Conservation (phyloP, 2,113 vertebrate species). For the Chaenogobius annularis region DNA sequence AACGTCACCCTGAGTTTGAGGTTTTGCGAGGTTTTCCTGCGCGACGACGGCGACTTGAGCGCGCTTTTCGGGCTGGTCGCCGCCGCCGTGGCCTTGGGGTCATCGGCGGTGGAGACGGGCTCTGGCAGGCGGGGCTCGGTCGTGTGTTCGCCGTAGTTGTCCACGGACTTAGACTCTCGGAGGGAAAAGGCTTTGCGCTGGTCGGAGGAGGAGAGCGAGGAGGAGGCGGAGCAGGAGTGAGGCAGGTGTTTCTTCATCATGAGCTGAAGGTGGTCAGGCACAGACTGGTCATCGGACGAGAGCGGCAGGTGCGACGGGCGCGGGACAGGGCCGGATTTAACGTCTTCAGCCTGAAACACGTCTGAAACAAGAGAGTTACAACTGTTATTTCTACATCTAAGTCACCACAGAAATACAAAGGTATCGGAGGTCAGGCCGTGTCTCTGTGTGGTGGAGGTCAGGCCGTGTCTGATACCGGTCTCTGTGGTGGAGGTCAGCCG, state of each 20-base stretch:
- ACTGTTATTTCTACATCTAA: too few relatives aligned
- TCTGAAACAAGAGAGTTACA: slow-evolving; percentile 69
- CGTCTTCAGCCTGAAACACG: slow-evolving; percentile 84
- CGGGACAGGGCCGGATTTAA: slow-evolving; percentile 62
- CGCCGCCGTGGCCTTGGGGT: slow-evolving; percentile 75
- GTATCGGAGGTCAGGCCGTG: too few relatives aligned
- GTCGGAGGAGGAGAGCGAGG: slow-evolving; percentile 64
- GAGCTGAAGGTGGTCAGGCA: slow-evolving; percentile 77
- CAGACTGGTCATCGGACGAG: slow-evolving; percentile 78
- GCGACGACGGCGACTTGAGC: slow-evolving; percentile 95
- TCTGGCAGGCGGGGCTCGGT: slow-evolving; percentile 76
- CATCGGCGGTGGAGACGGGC: slow-evolving; percentile 60
- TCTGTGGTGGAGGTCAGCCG: too few relatives aligned
- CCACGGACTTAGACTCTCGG: slow-evolving; percentile 83
- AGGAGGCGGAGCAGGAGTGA: neutral
- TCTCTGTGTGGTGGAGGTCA: too few relatives aligned
- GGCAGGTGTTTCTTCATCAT: slow-evolving; percentile 84
- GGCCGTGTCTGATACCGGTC: too few relatives aligned
- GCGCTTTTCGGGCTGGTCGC: slow-evolving; percentile 96
- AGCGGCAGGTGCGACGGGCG: slow-evolving; percentile 85
- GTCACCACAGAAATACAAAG: too few relatives aligned
- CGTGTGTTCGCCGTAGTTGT: slow-evolving; percentile 67
- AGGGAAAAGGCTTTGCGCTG: slow-evolving; percentile 83
- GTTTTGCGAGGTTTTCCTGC: slow-evolving; percentile 91
- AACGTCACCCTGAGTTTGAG: slow-evolving; percentile 96